These are phyloP conservation scores for Eumerus sabulonum DNA, from an alignment of 2,888 invertebrate species.

Conservation along the genomic window DNA sequence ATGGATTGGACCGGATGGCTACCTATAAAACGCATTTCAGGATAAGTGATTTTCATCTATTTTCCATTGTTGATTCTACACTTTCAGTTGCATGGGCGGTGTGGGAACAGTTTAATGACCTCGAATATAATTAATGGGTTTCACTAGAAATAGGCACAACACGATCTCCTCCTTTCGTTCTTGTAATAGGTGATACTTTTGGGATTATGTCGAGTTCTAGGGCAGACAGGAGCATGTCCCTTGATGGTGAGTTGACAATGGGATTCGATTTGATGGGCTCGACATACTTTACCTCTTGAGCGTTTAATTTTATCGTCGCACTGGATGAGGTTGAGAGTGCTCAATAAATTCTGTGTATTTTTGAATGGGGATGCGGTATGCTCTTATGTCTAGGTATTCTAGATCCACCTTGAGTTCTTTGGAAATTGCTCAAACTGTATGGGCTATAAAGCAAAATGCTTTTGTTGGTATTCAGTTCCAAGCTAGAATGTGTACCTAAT, in stretches of 20 bases:
- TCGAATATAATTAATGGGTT: conserved; percentile 19
- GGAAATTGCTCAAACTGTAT: too few species aligned
- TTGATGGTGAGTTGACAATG: neutral
- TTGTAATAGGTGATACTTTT: too few species aligned
- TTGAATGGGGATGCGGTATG: too few species aligned
- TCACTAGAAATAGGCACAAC: neutral
- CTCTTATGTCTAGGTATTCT: too few species aligned
- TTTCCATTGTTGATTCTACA: conserved; percentile 15
- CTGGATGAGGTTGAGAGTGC: too few species aligned
- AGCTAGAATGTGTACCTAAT: too few species aligned
- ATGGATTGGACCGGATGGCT: neutral
- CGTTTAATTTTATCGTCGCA: conserved; percentile 21
- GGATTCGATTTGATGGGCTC: conserved; percentile 28
- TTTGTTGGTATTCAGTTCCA: too few species aligned
- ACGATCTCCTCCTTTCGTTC: neutral
- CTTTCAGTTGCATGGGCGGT: conserved; percentile 1
- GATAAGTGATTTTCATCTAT: neutral
- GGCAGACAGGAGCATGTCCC: neutral
- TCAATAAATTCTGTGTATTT: too few species aligned
- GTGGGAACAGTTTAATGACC: conserved; percentile 18
- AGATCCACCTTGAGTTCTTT: too few species aligned
- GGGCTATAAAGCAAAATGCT: too few species aligned
- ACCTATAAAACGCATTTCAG: too few species aligned
- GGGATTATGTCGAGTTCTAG: neutral
- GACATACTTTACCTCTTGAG: conserved; percentile 17